These are phyloP conservation scores for Sinosuthora webbiana DNA, from an alignment of 2,113 vertebrate species.

Conservation along the genomic window DNA sequence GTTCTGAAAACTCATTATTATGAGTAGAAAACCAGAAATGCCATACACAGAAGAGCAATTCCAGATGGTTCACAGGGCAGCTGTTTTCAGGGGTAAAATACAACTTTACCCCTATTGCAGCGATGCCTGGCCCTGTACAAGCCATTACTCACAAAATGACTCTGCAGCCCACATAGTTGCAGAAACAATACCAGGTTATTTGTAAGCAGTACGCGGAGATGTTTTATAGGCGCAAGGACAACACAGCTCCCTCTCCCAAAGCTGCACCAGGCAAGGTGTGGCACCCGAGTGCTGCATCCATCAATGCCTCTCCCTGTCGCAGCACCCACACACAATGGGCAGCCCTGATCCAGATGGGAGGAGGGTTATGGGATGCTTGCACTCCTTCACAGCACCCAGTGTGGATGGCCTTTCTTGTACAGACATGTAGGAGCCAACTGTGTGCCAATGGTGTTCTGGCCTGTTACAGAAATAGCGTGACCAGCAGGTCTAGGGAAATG, in stretches of 20 bases:
- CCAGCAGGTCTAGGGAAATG: background rate
- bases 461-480: background rate
- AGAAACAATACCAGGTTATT: background rate
- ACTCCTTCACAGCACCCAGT: no score
- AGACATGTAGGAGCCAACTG: background rate
- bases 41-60: background rate
- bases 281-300: background rate
- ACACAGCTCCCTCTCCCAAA: background rate
- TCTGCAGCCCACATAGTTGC: background rate
- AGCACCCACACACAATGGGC: fast-evolving
- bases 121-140: background rate
- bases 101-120: background rate
- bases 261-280: fast-evolving
- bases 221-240: background rate
- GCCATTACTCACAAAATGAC: background rate
- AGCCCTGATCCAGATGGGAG: background rate
- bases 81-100: background rate
- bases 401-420: fast-evolving
- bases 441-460: background rate
- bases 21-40: background rate
- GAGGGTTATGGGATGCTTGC: no score
- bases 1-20: background rate
- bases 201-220: fast-evolving
- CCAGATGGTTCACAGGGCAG: background rate
- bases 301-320: fast-evolving